These are phyloP conservation scores for Alectura lathami DNA, from an alignment of 2,113 vertebrate species.

Conservation along the genomic window DNA sequence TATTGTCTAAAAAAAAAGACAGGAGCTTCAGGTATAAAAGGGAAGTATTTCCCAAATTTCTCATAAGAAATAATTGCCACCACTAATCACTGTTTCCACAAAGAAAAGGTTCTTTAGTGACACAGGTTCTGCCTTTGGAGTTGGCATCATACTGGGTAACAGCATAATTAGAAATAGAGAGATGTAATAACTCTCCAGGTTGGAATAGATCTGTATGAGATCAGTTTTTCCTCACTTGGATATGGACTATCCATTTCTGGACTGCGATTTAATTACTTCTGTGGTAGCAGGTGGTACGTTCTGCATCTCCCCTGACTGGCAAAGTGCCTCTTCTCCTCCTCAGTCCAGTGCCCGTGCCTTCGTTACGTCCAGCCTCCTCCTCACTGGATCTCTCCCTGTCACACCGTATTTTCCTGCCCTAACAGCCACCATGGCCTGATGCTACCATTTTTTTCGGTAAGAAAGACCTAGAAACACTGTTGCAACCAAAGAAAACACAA, in stretches of 20 bases:
- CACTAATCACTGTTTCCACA: constrained; percentile 32
- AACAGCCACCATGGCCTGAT: accelerated
- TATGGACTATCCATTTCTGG: constrained; percentile 61
- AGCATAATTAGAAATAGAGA: constrained; percentile 57
- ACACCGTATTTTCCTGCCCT: neutral
- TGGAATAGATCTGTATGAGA: constrained; percentile 50
- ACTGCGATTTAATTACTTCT: constrained; percentile 55
- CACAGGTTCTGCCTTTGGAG: constrained; percentile 69
- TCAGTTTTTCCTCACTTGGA: constrained; percentile 58
- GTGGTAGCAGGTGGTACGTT: constrained; percentile 52
- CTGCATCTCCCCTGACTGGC: constrained; percentile 14
- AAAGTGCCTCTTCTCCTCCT: constrained; percentile 5
- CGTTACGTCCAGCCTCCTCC: neutral
- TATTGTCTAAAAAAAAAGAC: neutral
- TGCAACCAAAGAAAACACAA: neutral
- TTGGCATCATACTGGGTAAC: constrained; percentile 60
- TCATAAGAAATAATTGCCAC: constrained; percentile 25
- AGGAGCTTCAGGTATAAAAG: neutral
- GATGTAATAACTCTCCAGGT: constrained; percentile 64
- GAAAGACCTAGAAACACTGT: neutral
- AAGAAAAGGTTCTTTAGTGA: constrained; percentile 42
- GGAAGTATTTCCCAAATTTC: neutral
- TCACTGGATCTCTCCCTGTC: neutral
- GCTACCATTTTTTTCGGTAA: neutral
- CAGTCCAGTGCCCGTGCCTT: neutral